Evolutionary conservation across 2,797 vertebrate species (phyloP), one percentile per base, ranked within the genome.

Genomic region (Dendrocincla tyrannina): DNA sequence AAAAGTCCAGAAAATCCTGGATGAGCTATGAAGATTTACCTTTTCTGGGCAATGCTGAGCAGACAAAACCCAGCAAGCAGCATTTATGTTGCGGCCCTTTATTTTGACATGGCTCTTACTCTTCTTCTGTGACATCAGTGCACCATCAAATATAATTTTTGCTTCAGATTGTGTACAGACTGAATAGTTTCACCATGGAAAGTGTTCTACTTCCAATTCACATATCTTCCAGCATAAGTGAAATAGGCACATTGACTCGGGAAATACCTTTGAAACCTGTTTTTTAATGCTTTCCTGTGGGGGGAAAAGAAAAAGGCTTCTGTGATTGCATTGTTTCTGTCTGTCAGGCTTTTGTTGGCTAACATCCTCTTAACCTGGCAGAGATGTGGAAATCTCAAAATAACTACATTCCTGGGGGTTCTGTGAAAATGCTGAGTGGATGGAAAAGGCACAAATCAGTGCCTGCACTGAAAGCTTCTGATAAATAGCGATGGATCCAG

Each of bases 1-100:
- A 76, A 90, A 94, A 85, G 86, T 42, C 25, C 44, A 69, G 68
- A 85, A 91, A 83, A 18, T 85, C 15, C 35, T 60, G 37, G n/a
- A 49, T 63, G 33, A 73, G 47, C 53, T 50, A 49, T 15, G 37
- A 86, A 8, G 9, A 27, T 55, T 69, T 67, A 53, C 5, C 42
- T 82, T 91, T 80, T 52, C 58, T 77, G 24, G 39, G 19, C 23
- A 83, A 27, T 37, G 23, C 23, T 56, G 44, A 53, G 27, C 35
- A 74, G 44, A 25, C 16, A 74, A 49, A 93, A 50, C 1, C 2
- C 33, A 47, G 10, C 5, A 58, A 91, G 60, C 6, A 55, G 11
- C 30, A 46, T 85, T 79, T 85, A 32, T 39, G 3, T 66, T 79
- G 41, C 42, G 5, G 7, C 7, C 5, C 11, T 85, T 62, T 49